phyloP scores from a whole-genome alignment of 1,140 invertebrate species.

The Sycobia sp. region DNA sequence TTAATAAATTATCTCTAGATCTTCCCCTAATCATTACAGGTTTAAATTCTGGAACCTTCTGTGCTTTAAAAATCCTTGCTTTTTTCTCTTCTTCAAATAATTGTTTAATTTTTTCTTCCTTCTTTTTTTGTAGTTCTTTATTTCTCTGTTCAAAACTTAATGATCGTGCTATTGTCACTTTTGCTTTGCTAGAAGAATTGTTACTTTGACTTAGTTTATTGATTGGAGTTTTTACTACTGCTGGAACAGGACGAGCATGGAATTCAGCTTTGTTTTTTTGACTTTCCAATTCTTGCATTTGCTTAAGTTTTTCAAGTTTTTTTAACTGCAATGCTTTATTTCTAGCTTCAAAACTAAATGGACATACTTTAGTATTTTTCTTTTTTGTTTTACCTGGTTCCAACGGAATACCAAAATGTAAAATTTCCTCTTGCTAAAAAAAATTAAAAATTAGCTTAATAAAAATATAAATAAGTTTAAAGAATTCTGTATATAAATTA shows the following conservation, averaged over 20 bases:
- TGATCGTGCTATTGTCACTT: conserved; percentile 45
- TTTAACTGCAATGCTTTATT: conserved; percentile 57
- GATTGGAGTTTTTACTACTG: conserved; percentile 34
- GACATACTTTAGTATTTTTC: conserved; percentile 45
- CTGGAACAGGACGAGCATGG: conserved; percentile 58
- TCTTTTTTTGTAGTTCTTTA: conserved; percentile 54
- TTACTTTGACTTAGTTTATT: conserved; percentile 26
- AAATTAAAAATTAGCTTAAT: background rate
- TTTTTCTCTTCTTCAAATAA: conserved; percentile 56
- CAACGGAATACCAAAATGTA: conserved; percentile 53
- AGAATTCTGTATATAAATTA: background rate
- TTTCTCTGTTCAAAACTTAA: conserved; percentile 66
- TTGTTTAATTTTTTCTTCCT: conserved; percentile 63
- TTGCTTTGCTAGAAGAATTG: conserved; percentile 28
- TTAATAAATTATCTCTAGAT: conserved; percentile 33
- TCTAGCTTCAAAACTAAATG: conserved; percentile 66
- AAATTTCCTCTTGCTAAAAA: conserved; percentile 41
- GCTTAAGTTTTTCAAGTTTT: conserved; percentile 64
- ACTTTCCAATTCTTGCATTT: conserved; percentile 45
- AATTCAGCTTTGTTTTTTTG: conserved; percentile 53
- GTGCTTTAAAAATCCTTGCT: conserved; percentile 59
- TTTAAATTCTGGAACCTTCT: conserved; percentile 58
- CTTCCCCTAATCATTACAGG: conserved; percentile 42
- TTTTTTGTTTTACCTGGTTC: conserved; percentile 37
- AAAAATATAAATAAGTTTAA: background rate